Percentiles rank a stretch among this genome's conserved stretches.
These are phyloP conservation scores for Gisinianus flammeolus DNA, from an alignment of 2,888 invertebrate genomes.

Conservation along the genomic window DNA sequence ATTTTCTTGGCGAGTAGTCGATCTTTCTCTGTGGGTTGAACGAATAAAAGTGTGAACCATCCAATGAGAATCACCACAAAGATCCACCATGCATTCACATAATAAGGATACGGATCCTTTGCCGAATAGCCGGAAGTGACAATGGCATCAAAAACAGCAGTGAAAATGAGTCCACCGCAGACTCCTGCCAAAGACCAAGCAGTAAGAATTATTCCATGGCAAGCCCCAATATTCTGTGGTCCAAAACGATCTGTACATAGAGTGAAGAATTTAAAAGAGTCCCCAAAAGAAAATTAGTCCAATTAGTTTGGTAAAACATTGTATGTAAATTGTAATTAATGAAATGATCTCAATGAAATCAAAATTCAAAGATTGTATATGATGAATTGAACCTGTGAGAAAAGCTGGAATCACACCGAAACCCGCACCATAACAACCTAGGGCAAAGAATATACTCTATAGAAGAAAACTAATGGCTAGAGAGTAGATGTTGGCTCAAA, in stretches of 20 bases:
- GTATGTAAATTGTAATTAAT: too few relatives aligned
- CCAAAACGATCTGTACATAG: constrained; percentile 47
- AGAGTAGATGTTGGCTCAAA: too few relatives aligned
- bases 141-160: constrained; percentile 46
- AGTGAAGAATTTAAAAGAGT: too few relatives aligned
- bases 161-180: constrained; percentile 52
- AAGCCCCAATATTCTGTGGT: constrained; percentile 50
- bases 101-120: constrained; percentile 48
- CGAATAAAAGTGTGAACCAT: constrained; percentile 44
- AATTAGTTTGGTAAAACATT: too few relatives aligned
- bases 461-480: too few relatives aligned
- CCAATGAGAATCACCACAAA: constrained; percentile 47
- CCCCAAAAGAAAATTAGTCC: background rate
- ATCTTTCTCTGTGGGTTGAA: constrained; percentile 48
- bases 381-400: background rate
- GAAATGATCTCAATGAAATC: too few relatives aligned
- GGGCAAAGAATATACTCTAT: too few relatives aligned
- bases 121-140: constrained; percentile 24
- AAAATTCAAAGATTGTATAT: too few relatives aligned
- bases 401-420: constrained; percentile 39
- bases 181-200: constrained; percentile 54
- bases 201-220: constrained; percentile 53
- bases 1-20: constrained; percentile 14
- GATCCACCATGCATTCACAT: constrained; percentile 56
- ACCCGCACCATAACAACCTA: constrained; percentile 25